These are phyloP conservation scores for Scaptomyza polygonia DNA, from an alignment of 2,888 invertebrate species.

Conservation along the genomic window DNA sequence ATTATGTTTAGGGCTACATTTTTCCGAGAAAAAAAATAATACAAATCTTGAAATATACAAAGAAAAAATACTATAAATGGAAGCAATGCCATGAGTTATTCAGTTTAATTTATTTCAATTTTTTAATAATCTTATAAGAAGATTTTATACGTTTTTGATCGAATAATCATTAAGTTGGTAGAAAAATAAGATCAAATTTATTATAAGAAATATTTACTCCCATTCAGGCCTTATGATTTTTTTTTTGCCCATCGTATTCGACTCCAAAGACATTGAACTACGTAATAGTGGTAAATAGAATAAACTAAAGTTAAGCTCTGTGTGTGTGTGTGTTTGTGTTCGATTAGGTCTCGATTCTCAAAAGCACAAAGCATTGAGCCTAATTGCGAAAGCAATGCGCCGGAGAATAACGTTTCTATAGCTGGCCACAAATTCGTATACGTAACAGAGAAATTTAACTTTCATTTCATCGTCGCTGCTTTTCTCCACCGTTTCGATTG, in stretches of 20 bases:
- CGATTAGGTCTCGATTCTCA: slow-evolving; percentile 49
- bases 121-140: too few species aligned
- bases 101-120: too few species aligned
- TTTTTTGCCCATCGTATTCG: slow-evolving; percentile 26
- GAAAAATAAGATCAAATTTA: too few species aligned
- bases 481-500: slow-evolving; percentile 28
- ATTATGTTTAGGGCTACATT: too few species aligned
- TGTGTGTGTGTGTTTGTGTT: slow-evolving; percentile 8
- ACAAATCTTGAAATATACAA: too few species aligned
- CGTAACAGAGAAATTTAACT: slow-evolving; percentile 48
- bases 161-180: too few species aligned
- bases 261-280: slow-evolving; percentile 11
- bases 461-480: slow-evolving; percentile 36
- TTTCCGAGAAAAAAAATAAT: too few species aligned
- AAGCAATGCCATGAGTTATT: too few species aligned
- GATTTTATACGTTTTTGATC: too few species aligned
- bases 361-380: slow-evolving; percentile 72
- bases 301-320: slow-evolving; percentile 35
- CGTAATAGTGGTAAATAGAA: slow-evolving; percentile 35
- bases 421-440: slow-evolving; percentile 29
- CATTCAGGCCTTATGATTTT: background rate
- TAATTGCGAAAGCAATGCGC: slow-evolving; percentile 82
- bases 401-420: slow-evolving; percentile 75
- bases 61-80: too few species aligned
- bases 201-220: too few species aligned